A percentile compares a stretch with the other conserved stretches of the same genome.
Conservation (phyloP, 2,113 vertebrate species). For the Anguilla rostrata region DNA sequence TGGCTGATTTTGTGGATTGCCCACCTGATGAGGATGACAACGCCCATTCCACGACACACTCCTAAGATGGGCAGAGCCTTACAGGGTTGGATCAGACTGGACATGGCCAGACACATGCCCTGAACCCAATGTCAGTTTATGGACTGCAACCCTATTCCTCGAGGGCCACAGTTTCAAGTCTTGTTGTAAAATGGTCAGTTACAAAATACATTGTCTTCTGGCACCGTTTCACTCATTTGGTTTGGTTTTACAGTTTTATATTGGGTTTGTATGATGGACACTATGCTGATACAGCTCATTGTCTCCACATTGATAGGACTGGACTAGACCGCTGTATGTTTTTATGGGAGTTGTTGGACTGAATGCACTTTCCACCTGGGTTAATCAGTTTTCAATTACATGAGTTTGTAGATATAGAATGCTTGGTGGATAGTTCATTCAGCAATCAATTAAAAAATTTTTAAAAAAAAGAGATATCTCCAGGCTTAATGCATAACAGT, state of each 20-base stretch:
- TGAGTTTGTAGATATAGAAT: background rate
- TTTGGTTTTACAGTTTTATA: background rate
- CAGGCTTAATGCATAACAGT: background rate
- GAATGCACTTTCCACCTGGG: background rate
- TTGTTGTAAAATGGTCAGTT: background rate
- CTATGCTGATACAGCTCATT: background rate
- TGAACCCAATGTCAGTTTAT: background rate
- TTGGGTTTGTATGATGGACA: background rate
- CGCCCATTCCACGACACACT: constrained; percentile 48
- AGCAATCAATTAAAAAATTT: background rate
- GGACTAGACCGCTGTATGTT: background rate
- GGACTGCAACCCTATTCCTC: background rate
- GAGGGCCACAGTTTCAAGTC: background rate
- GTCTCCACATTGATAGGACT: background rate
- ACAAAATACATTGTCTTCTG: constrained; percentile 1
- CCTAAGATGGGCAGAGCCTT: constrained; percentile 33
- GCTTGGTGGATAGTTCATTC: background rate
- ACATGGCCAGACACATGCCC: background rate
- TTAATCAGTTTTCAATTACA: background rate
- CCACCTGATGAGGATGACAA: constrained; percentile 81
- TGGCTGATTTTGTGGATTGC: constrained; percentile 87
- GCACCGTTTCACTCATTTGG: background rate
- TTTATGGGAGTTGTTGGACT: background rate
- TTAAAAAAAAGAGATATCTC: background rate
- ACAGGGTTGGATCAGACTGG: constrained; percentile 6